A percentile compares a stretch with the other conserved stretches of the same genome.
These are phyloP conservation scores for Napeogenes inachia DNA, from an alignment of 2,888 invertebrate species.

Conservation along the genomic window DNA sequence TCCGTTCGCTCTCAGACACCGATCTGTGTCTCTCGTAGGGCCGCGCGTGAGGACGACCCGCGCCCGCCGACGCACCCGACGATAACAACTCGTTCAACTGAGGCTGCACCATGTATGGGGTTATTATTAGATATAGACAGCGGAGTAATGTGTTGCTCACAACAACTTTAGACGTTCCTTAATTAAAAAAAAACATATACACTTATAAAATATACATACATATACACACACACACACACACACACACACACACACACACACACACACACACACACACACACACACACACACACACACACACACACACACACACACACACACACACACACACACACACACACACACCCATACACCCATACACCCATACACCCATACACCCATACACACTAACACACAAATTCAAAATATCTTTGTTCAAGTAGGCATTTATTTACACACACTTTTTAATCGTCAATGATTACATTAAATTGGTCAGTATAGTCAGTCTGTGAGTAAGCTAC, in stretches of 20 bases:
- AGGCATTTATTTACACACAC: too few relatives aligned
- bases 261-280: not conserved
- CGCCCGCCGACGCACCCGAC: constrained; percentile 53
- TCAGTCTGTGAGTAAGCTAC: too few relatives aligned
- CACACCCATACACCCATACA: not conserved
- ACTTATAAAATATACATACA: not conserved
- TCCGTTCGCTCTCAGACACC: constrained; percentile 64
- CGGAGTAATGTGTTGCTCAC: too few relatives aligned
- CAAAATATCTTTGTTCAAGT: not conserved
- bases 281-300: not conserved
- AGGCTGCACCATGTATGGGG: constrained; percentile 53
- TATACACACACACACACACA: not conserved
- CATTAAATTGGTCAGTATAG: too few relatives aligned
- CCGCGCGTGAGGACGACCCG: constrained; percentile 68
- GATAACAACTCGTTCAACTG: constrained; percentile 76
- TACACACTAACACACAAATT: not conserved
- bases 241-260: not conserved
- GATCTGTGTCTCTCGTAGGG: constrained; percentile 66
- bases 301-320: not conserved
- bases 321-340: not conserved
- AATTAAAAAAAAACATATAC: too few relatives aligned
- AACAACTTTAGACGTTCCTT: too few relatives aligned
- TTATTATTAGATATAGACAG: not conserved
- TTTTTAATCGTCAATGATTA: too few relatives aligned
- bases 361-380: too few relatives aligned